Evolutionary conservation across 2,797 vertebrate genomes (phyloP).

Genomic region (Balearica regulorum): DNA sequence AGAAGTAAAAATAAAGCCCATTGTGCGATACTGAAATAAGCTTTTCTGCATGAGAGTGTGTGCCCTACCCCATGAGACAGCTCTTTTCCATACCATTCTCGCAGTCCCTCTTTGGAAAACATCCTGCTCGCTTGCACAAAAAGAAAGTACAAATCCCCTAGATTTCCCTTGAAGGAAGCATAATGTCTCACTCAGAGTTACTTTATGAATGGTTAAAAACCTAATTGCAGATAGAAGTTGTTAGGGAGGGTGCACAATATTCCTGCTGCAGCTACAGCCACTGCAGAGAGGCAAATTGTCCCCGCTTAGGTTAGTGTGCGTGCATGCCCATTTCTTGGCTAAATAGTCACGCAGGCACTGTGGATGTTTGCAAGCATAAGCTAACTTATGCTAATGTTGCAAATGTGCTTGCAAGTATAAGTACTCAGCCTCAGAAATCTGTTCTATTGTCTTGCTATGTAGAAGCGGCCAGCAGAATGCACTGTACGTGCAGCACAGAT

Average conservation of each 20-base stretch:
- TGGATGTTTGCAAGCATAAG: not conserved
- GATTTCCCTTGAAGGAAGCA: not conserved
- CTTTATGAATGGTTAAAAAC: not conserved
- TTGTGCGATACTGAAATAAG: not conserved
- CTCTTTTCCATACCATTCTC: not conserved
- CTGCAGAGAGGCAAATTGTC: not conserved
- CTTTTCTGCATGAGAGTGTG: not conserved
- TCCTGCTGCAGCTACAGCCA: not conserved
- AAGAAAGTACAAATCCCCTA: not conserved
- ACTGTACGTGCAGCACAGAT: constrained; percentile 2
- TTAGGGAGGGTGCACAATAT: not conserved
- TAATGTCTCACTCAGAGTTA: not conserved
- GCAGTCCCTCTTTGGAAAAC: not conserved
- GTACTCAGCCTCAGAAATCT: not conserved
- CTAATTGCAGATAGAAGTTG: not conserved
- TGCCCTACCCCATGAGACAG: not conserved
- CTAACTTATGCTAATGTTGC: not conserved
- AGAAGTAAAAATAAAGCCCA: not conserved
- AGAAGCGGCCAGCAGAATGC: constrained; percentile 17
- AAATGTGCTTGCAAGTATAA: not conserved
- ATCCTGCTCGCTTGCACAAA: not conserved
- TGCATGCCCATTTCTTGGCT: not conserved
- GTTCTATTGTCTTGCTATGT: not conserved
- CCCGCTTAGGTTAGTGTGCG: not conserved
- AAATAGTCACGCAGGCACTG: not conserved